Base-by-base conservation (phyloP, 2,797 vertebrate species). In the Urophycis tenuis region DNA sequence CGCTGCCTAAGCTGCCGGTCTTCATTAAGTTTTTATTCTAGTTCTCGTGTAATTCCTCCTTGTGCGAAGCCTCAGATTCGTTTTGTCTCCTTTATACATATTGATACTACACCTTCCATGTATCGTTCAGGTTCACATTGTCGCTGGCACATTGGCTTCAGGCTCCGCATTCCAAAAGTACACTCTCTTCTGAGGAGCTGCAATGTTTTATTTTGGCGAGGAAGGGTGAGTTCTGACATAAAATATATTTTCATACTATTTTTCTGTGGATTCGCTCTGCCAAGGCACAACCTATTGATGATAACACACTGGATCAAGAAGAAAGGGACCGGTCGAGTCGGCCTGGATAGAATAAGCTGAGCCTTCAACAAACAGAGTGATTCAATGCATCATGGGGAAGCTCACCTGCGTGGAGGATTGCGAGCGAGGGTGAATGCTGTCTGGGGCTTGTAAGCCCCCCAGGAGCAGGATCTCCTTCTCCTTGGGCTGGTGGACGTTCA, bases 401-500 rank as follows among this genome's bases (percentile, higher is more conserved):
- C 91, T 90, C 92, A 99, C 97, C 93, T 98, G 95, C 82, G 92
- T 89, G 83, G 91, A 90, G 78, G 91, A 84, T 49, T 86, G 86
- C 82, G 93, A 92, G 82, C 94, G 91, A 0, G 88, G 80, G 82
- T 93, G 94, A 84, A 91, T 92, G 78, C 86, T 88, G 81, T 94
- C 95, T 79, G 95, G 88, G 60, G 93, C 83, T 89, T 92, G 92
- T 0, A 98, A 90, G 78, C 96, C 95, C 78, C 94, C 95, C 29
- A 98, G 91, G 80, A 99, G 91, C 49, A 99, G 92, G 86, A 99
- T 94, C 91, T 99, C 98, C 78, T 99, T 97, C 89, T 98, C 96
- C 87, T 96, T 98, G 2, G 95, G 95, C 77, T 95, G 94, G 81
- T 95, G 94, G 76, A 95, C 91, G 0, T 93, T 95, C 89, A 98